phyloP scores from a whole-genome alignment of 1,140 invertebrate species.

The Pseudomyrmex flavicornis region DNA sequence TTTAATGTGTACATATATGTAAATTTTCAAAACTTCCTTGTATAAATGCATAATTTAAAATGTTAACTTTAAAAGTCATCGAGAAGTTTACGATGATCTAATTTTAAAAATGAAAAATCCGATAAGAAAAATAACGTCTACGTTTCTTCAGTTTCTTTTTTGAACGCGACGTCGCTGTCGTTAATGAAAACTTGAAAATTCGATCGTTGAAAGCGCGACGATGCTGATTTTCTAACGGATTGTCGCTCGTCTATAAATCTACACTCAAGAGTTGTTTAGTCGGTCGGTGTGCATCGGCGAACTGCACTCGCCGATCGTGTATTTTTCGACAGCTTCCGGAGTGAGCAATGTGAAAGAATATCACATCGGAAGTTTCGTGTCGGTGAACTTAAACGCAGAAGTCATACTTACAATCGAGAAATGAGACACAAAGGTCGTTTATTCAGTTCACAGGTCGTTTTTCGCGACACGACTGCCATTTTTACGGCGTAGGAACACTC shows the following conservation, averaged over 20 bases:
- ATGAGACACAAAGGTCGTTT: slow-evolving; percentile 57
- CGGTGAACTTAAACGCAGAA: slow-evolving; percentile 27
- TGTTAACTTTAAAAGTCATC: background rate
- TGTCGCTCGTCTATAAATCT: slow-evolving; percentile 78
- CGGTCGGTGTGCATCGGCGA: slow-evolving; percentile 2
- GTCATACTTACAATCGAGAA: slow-evolving; percentile 53
- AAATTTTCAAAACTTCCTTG: too few relatives aligned
- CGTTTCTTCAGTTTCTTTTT: background rate
- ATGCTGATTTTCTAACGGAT: slow-evolving; percentile 75
- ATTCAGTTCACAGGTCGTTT: slow-evolving; percentile 32
- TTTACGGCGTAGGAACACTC: slow-evolving; percentile 29
- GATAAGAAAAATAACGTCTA: background rate
- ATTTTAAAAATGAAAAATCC: background rate
- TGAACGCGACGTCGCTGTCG: background rate
- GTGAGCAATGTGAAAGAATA: background rate
- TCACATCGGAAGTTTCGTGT: slow-evolving; percentile 5
- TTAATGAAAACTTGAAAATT: slow-evolving; percentile 75
- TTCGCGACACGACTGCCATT: slow-evolving; percentile 25
- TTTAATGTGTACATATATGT: background rate
- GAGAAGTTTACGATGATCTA: background rate
- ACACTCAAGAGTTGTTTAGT: slow-evolving; percentile 65
- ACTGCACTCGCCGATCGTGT: slow-evolving; percentile 34
- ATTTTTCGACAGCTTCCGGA: slow-evolving; percentile 54
- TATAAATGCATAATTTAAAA: too few relatives aligned
- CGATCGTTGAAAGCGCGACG: slow-evolving; percentile 68